A percentile compares a stretch with the other conserved stretches of the same genome.
Evolutionary conservation across 2,113 vertebrate species (phyloP).

Genomic region (Romanogobio albipinnatus): DNA sequence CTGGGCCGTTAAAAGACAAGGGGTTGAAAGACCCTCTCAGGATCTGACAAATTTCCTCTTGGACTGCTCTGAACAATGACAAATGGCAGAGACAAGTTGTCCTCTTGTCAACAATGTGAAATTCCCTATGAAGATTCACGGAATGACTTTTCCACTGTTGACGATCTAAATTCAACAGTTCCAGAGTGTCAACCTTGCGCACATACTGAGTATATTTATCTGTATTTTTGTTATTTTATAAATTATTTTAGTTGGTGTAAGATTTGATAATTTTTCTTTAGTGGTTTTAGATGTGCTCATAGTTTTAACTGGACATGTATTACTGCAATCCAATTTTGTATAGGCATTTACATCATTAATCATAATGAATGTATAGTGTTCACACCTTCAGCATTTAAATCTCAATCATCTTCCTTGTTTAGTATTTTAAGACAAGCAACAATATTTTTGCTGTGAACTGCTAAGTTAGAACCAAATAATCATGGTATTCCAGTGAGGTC

Average conservation of each 20-base stretch:
- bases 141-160: conserved; percentile 38
- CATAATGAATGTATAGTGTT: neutral
- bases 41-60: conserved; percentile 18
- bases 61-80: conserved; percentile 35
- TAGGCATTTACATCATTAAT: conserved; percentile 23
- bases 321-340: conserved; percentile 41
- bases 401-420: neutral
- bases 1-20: neutral
- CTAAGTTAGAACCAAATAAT: conserved; percentile 1
- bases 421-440: neutral
- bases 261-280: conserved; percentile 51
- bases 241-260: conserved; percentile 70
- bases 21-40: neutral
- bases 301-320: conserved; percentile 68
- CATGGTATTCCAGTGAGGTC: neutral
- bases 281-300: conserved; percentile 62
- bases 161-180: conserved; percentile 39
- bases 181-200: conserved; percentile 20
- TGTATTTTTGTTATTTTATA: conserved; percentile 59
- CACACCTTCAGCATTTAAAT: neutral
- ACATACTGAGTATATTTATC: conserved; percentile 55
- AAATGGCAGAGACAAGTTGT: conserved; percentile 9
- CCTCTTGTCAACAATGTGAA: conserved; percentile 36
- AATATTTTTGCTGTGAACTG: neutral
- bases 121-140: conserved; percentile 37